Conservation (phyloP, 2,888 invertebrate genomes). For the Caenorhabditis japonica region DNA sequence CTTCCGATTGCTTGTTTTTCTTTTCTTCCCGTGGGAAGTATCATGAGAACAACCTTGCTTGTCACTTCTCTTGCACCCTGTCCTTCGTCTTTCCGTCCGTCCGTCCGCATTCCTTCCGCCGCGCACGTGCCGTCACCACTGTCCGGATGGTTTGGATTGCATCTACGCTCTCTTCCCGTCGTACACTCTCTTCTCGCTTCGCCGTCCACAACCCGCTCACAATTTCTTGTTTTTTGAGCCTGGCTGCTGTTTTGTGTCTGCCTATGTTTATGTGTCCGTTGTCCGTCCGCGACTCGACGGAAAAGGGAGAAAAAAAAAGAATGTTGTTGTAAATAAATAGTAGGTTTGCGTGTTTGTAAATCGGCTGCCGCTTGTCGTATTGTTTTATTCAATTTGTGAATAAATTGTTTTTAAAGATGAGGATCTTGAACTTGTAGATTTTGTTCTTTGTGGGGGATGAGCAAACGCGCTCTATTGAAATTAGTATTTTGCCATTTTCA, state of each 20-base stretch:
- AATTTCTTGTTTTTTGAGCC: constrained; percentile 7
- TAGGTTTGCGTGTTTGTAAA: constrained; percentile 13
- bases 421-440: no score
- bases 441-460: no score
- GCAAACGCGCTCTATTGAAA: no score
- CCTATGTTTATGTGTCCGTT: no score
- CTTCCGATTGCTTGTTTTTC: no score
- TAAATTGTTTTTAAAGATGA: no score
- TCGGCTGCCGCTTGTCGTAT: not conserved
- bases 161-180: constrained; percentile 84
- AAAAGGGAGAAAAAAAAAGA: not conserved
- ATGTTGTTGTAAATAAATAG: constrained; percentile 32
- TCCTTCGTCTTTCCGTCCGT: constrained; percentile 80
- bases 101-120: constrained; percentile 53
- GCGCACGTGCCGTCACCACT: constrained; percentile 26
- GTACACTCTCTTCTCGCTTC: constrained; percentile 81
- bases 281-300: constrained; percentile 20
- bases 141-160: constrained; percentile 23
- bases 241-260: not conserved
- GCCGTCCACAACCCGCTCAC: constrained; percentile 12
- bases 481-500: no score
- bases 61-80: not conserved
- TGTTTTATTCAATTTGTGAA: constrained; percentile 1
- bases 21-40: constrained; percentile 1
- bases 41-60: not conserved